Evolutionary conservation across 2,888 invertebrate species (phyloP), one percentile per base, ranked within the genome.

Genomic region (Isoperla grammatica): DNA sequence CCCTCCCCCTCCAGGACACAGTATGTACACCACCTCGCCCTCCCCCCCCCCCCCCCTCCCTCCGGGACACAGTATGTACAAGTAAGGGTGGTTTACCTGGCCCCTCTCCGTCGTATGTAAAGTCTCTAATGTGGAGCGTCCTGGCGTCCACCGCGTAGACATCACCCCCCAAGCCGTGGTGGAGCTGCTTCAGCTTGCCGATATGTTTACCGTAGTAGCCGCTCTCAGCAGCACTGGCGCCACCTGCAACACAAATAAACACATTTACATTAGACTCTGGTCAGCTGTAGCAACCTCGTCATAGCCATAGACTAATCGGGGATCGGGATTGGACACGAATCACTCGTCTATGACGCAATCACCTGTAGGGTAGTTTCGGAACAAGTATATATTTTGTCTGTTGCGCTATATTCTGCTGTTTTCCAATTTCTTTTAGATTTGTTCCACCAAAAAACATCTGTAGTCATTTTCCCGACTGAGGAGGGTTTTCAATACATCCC

Each of bases 21-120:
- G n/a, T n/a, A n/a, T n/a, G n/a, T n/a, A n/a, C n/a, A n/a, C n/a
- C n/a, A n/a, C n/a, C n/a, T n/a, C n/a, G n/a, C n/a, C n/a, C n/a
- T n/a, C n/a, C n/a, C n/a, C n/a, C n/a, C n/a, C n/a, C n/a, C n/a
- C n/a, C n/a, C n/a, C n/a, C n/a, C n/a, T n/a, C n/a, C n/a, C n/a
- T n/a, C n/a, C n/a, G n/a, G n/a, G n/a, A n/a, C n/a, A n/a, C n/a
- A n/a, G n/a, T n/a, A n/a, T n/a, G n/a, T n/a, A n/a, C n/a, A n/a
- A n/a, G n/a, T n/a, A n/a, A n/a, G n/a, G n/a, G n/a, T 29, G 8
- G 29, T 29, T 73, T 69, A 92, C 92, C 88, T 73, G 94, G 93
- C 53, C 91, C 94, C 74, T 90, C 88, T 60, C 95, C 95, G 70
- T 94, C 94, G 74, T 94, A 95, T 65, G 85, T 87, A 76, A 94